Conservation (phyloP, 1,140 invertebrate species). For the Tetramorium simillimum region DNA sequence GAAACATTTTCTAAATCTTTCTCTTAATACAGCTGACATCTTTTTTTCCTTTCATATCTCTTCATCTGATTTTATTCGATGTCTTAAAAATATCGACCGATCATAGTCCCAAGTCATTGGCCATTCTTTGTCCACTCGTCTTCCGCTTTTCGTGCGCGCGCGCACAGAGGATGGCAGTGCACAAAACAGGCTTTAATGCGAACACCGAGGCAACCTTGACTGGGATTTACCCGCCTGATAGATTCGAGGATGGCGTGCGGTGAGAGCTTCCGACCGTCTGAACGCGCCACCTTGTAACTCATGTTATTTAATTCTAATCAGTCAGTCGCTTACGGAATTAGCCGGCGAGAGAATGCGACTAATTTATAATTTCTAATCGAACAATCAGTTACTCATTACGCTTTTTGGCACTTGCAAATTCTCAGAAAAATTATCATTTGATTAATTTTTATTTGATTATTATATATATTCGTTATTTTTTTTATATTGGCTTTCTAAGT, state of each 20-base stretch:
- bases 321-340: constrained; percentile 54
- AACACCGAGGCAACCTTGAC: constrained; percentile 70
- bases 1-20: not conserved
- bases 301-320: constrained; percentile 73
- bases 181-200: constrained; percentile 60
- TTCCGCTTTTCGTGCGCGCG: constrained; percentile 27
- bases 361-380: constrained; percentile 52
- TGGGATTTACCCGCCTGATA: constrained; percentile 72
- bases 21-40: not conserved
- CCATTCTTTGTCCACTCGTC: constrained; percentile 48
- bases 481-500: not conserved
- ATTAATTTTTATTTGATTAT: not conserved
- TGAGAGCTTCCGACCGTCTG: constrained; percentile 52
- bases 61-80: not conserved
- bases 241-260: constrained; percentile 76
- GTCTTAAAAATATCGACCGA: constrained; percentile 36
- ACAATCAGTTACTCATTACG: constrained; percentile 6
- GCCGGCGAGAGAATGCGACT: constrained; percentile 20
- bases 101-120: constrained; percentile 37
- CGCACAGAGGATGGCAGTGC: constrained; percentile 28
- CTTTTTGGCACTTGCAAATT: not conserved
- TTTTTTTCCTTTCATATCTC: not conserved
- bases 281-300: constrained; percentile 65
- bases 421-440: not conserved
- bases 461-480: not conserved